Base-by-base conservation (phyloP, 2,888 invertebrate genomes). In the Hydrotaea cyrtoneurina region DNA sequence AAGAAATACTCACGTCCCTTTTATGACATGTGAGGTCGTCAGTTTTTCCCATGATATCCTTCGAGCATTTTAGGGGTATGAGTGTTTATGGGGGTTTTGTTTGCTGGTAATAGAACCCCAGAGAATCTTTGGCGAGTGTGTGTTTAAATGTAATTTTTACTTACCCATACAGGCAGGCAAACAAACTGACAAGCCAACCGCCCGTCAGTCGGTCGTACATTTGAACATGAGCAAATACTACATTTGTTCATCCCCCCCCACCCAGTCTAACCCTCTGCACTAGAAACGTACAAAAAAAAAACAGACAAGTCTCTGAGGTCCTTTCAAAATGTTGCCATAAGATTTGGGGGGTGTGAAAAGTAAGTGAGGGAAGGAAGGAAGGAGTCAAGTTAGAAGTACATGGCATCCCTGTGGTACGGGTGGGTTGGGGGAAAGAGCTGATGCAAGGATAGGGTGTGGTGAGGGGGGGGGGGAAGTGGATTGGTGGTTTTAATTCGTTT, bases 51-150 rank as follows among this genome's bases (percentile, higher is more conserved):
- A 72, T 77, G 23, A 76, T 72, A 73, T 77, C 59, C 55, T 73
- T 66, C 8, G 19, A 74, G 66, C 50, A 59, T 57, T 57, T 57
- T 17, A 43, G 31, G 31, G 15, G 50, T 43, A 11, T 64, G 39
- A 50, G 50, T 53, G 26, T 43, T 50, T 8, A 31, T 13, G 26
- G 59, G 13, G 59, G 23, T 23, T 26, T 53, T 57, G 59, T 74
- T 15, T 43, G 0, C 17, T 79, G 43, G 53, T 79, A 79, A 85
- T 82, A 55, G 82, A 85, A 76, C 82, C 79, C 78, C 4, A 57
- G 79, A 82, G 85, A 62, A 43, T 73, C 3, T 10, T 53, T n/a
- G 13, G 31, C 31, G 72, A 72, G 62, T 71, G 2, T 15, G 13
- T 50, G 50, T 50, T 50, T 26, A 74, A 77, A 71, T 78, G 15